Evolutionary conservation across 1,140 invertebrate genomes (phyloP).

Genomic region (Thaumatotibia leucotreta): DNA sequence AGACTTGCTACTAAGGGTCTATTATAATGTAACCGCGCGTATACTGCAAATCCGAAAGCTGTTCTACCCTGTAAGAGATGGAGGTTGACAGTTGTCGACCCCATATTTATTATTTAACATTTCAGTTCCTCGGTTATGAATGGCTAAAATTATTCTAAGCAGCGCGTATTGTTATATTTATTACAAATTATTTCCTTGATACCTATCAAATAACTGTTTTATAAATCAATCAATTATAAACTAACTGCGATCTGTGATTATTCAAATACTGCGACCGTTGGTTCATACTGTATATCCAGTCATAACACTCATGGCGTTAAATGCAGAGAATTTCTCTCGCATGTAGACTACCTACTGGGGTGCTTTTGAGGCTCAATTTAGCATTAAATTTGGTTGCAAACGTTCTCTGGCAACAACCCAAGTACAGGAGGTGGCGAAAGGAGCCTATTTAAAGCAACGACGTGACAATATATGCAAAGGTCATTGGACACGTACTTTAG

Average conservation of each 20-base stretch:
- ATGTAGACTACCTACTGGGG: neutral
- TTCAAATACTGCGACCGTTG: neutral
- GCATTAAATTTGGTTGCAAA: slow-evolving; percentile 25
- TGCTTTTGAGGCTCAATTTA: slow-evolving; percentile 17
- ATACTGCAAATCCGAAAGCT: neutral
- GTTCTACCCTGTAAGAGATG: neutral
- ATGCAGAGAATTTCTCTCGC: neutral
- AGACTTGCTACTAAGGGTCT: neutral
- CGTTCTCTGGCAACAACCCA: slow-evolving; percentile 28
- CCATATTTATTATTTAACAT: neutral
- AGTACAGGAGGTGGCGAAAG: slow-evolving; percentile 13
- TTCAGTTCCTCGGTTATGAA: no score
- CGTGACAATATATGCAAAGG: neutral
- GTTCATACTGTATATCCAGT: neutral
- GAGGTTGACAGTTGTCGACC: neutral
- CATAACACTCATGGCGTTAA: neutral
- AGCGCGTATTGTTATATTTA: no score
- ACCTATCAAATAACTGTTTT: no score
- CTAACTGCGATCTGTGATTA: neutral
- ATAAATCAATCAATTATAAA: neutral
- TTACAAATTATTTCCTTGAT: no score
- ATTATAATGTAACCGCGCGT: neutral
- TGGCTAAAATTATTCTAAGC: no score
- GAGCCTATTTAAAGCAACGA: neutral
- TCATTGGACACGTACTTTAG: neutral